Conservation (phyloP, 2,888 invertebrate genomes). For the Chrysopilus asiliformis region DNA sequence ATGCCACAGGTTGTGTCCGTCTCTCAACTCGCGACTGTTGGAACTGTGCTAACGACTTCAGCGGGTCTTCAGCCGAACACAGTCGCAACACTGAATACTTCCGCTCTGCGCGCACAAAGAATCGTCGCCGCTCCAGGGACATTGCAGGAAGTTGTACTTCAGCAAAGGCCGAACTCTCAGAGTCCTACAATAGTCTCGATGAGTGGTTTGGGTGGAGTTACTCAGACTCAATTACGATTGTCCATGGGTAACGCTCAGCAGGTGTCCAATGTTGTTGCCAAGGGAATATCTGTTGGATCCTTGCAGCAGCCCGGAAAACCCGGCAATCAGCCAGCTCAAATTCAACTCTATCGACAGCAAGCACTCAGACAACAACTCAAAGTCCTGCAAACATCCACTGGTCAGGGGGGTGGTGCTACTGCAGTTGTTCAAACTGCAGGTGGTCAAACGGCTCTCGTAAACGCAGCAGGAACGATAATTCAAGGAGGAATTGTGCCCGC, state of each 20-base stretch:
- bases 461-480: constrained; percentile 32
- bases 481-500: constrained; percentile 31
- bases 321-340: constrained; percentile 27
- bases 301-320: constrained; percentile 29
- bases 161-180: constrained; percentile 30
- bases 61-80: constrained; percentile 27
- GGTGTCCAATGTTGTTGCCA: constrained; percentile 25
- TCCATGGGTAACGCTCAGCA: constrained; percentile 29
- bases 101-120: constrained; percentile 30
- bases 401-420: constrained; percentile 19
- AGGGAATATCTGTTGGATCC: constrained; percentile 30
- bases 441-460: constrained; percentile 26
- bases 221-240: constrained; percentile 29
- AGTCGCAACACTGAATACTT: constrained; percentile 30
- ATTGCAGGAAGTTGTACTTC: constrained; percentile 32
- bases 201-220: constrained; percentile 28
- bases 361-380: constrained; percentile 28
- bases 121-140: constrained; percentile 30
- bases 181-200: constrained; percentile 35
- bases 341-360: constrained; percentile 32
- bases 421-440: constrained; percentile 28
- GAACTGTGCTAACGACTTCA: constrained; percentile 33
- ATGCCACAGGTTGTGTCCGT: constrained; percentile 36
- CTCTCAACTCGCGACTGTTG: constrained; percentile 33
- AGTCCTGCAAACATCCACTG: constrained; percentile 18